phyloP scores from a whole-genome alignment of 2,113 vertebrate species.

The Equus przewalskii region DNA sequence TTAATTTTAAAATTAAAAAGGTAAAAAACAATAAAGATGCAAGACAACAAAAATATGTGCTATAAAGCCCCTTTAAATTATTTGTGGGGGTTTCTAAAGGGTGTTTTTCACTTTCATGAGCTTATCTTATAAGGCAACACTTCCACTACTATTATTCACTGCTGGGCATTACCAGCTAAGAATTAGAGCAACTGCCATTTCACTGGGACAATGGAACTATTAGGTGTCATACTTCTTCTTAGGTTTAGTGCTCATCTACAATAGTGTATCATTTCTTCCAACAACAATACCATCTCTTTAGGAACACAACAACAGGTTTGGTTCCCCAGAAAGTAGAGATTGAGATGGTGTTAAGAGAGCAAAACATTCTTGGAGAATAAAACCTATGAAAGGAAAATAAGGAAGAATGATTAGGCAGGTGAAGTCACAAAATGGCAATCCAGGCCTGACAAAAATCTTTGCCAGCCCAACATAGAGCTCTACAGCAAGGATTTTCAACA shows the following conservation, averaged over 20 bases:
- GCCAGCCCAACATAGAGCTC: not conserved
- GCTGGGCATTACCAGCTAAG: not conserved
- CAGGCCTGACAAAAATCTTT: not conserved
- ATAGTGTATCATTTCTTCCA: not conserved
- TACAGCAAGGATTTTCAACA: not conserved
- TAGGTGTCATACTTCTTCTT: not conserved
- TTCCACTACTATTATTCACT: not conserved
- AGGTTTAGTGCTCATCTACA: not conserved
- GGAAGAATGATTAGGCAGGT: not conserved
- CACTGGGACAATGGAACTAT: not conserved
- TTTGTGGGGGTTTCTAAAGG: not conserved
- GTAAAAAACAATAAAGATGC: not conserved
- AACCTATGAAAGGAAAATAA: not conserved
- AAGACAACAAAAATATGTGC: not conserved
- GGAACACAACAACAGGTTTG: not conserved
- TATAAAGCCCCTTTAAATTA: not conserved
- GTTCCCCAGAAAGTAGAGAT: not conserved
- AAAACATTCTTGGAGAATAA: not conserved
- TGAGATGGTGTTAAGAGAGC: not conserved
- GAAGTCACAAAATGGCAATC: not conserved
- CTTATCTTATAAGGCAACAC: not conserved
- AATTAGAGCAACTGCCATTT: not conserved
- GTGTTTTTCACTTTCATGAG: not conserved
- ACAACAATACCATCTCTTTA: not conserved
- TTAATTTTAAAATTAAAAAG: not conserved